Evolutionary conservation across 30 jellyfish, hydroid and myxozoan genomes (phyloP).

Genomic region (Aurelia aurita): DNA sequence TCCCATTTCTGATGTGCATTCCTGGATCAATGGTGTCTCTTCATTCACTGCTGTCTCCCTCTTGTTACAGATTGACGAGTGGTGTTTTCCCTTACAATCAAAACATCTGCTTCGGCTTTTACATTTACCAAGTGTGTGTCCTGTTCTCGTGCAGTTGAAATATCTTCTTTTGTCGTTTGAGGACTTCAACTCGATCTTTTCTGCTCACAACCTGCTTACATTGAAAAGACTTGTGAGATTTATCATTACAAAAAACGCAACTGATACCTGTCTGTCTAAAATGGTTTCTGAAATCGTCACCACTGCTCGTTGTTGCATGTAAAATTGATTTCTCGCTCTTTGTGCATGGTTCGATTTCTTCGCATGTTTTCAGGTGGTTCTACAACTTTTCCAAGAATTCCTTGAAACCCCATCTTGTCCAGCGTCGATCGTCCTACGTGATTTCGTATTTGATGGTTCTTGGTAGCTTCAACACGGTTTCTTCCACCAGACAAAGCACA

Average conservation of each 20-base stretch:
- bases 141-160: background rate
- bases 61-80: no score
- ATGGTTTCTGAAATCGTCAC: background rate
- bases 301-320: background rate
- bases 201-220: no score
- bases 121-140: background rate
- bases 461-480: slow-evolving; percentile 20
- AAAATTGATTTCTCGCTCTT: background rate
- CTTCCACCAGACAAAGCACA: slow-evolving; percentile 16
- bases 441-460: no score
- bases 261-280: no score
- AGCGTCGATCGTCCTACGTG: no score
- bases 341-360: slow-evolving; percentile 19
- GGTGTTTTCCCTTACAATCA: no score
- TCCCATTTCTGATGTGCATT: no score
- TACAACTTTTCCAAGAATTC: background rate
- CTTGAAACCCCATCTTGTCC: slow-evolving; percentile 7
- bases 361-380: slow-evolving; percentile 5
- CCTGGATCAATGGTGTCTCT: background rate
- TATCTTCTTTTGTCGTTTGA: no score
- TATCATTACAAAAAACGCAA: no score
- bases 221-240: background rate
- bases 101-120: no score
- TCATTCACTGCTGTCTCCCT: background rate
- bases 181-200: no score